Conservation (phyloP, 2,797 vertebrate genomes). For the Acridotheres tristis region DNA sequence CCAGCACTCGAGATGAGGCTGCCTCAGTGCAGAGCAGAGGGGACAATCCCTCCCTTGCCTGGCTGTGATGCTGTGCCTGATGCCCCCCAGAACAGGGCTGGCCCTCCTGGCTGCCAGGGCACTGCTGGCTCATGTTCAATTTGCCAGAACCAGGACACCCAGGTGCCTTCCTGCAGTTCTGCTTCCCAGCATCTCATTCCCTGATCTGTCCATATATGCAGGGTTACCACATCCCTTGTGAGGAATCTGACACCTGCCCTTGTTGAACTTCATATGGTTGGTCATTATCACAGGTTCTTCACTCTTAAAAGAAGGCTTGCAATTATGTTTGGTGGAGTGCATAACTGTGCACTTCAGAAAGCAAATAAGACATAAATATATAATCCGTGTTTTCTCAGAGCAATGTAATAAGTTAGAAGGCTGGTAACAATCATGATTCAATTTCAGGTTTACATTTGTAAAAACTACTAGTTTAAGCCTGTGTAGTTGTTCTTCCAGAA, state of each 20-base stretch:
- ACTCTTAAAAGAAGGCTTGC: background rate
- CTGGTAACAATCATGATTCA: background rate
- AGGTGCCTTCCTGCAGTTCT: background rate
- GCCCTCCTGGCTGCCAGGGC: background rate
- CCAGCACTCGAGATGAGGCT: rapidly evolving
- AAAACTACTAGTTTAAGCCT: background rate
- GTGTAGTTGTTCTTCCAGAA: background rate
- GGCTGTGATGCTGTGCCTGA: rapidly evolving
- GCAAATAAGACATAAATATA: background rate
- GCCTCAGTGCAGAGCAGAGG: rapidly evolving
- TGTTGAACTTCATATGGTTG: background rate
- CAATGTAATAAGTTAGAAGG: background rate
- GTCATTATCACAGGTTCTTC: background rate
- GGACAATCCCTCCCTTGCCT: background rate
- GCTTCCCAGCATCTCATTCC: background rate
- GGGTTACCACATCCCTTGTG: background rate
- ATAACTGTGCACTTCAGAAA: background rate
- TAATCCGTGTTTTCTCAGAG: background rate
- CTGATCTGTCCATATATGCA: rapidly evolving
- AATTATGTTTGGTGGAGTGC: background rate
- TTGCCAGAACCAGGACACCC: rapidly evolving
- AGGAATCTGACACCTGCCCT: background rate
- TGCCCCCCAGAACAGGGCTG: rapidly evolving
- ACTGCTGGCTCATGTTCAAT: rapidly evolving
- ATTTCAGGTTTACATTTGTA: background rate